Conservation (phyloP, 1,140 invertebrate genomes). For the Tetramorium alpestre region DNA sequence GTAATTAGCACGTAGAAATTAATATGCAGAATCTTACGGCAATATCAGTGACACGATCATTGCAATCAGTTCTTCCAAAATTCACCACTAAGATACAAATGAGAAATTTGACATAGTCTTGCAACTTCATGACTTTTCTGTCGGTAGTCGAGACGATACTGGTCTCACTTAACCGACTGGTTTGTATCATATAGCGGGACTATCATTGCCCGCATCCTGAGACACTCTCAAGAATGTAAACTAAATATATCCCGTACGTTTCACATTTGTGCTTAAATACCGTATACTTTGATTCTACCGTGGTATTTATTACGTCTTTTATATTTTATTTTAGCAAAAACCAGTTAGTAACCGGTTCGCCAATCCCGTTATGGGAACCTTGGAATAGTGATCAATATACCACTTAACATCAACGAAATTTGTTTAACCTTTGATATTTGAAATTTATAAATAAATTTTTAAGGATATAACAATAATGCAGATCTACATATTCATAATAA, state of each 20-base stretch:
- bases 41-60: not conserved
- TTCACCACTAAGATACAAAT: constrained; percentile 70
- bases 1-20: not conserved
- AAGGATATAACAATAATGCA: not conserved
- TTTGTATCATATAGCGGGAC: constrained; percentile 74
- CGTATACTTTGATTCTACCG: not conserved
- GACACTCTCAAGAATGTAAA: constrained; percentile 25
- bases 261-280: not conserved
- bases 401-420: constrained; percentile 17
- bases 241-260: not conserved
- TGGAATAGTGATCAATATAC: not conserved
- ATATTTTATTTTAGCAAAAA: constrained; percentile 34
- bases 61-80: constrained; percentile 21
- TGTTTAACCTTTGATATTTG: not conserved
- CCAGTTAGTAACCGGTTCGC: constrained; percentile 49
- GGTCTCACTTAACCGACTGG: constrained; percentile 61
- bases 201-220: constrained; percentile 74
- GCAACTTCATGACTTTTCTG: constrained; percentile 79
- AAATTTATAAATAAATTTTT: not conserved
- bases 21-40: constrained; percentile 48
- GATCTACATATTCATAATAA: not conserved
- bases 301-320: constrained; percentile 39
- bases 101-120: constrained; percentile 77
- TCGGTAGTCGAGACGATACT: constrained; percentile 65
- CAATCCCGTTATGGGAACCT: constrained; percentile 58